Base-by-base conservation (phyloP, 2,113 vertebrate genomes). In the Salminus brasiliensis region DNA sequence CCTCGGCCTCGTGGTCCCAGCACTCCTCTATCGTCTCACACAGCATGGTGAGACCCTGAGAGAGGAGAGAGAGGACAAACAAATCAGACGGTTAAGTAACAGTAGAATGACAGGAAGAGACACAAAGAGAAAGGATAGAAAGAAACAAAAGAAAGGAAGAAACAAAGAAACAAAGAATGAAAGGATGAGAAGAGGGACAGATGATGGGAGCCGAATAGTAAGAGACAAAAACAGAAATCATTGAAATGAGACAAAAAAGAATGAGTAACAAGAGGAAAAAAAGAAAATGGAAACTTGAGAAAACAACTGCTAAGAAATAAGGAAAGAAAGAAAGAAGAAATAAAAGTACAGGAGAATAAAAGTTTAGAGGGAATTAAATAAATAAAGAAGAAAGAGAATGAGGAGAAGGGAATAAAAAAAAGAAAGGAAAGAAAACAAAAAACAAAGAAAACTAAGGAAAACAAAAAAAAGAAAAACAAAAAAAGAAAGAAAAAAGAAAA, bases 1-100 rank as follows among this genome's bases (percentile, higher is more conserved):
- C 98, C 88, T 99, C 98, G 0, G 98, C 97, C 74, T 99, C 98
- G 3, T 99, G 98, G 95, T 99, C 98, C 98, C 98, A 99, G 88
- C 98, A 99, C 85, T 99, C 98, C 92, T 99, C 98, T 84, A 97
- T 97, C 0, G 98, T 99, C 78, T 99, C 98, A 2, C 98, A 99
- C 9, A 99, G 95, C 95, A 98, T 95, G 29, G 95, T 94, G 93
- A 99, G 94, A 30, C 98, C 98, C 98, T 99, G 77, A 30, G 27
- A 49, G 27, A 72, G 13, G 27, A n/a, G 10, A 70, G 67, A 53
- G 29, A 30, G 49, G 11, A 5, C 6, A 32, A 25, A n/a, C 13
- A 5, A 43, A 1, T 21, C 1, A 63, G 2, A 25, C 9, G 9
- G 2, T 3, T 5, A 55, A 57, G n/a, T n/a, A n/a, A n/a, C n/a